A percentile compares a stretch with the other conserved stretches of the same genome.
These are phyloP conservation scores for Atta cephalotes DNA, from an alignment of 1,140 invertebrate species.

Conservation along the genomic window DNA sequence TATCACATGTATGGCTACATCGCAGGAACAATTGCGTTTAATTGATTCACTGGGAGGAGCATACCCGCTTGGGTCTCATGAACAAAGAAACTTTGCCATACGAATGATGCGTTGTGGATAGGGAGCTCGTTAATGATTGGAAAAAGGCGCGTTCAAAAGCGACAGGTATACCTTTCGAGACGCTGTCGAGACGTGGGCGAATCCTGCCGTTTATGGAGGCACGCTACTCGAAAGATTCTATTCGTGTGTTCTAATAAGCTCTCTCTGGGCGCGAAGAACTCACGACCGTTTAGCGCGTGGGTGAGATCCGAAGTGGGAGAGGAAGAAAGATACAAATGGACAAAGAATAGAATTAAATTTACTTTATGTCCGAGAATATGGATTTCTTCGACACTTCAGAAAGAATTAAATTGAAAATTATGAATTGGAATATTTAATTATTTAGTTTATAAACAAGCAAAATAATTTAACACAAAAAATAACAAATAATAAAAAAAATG, in stretches of 20 bases:
- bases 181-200: constrained; percentile 75
- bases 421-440: background rate
- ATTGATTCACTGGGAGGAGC: constrained; percentile 47
- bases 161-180: constrained; percentile 74
- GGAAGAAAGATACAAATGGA: constrained; percentile 45
- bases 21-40: constrained; percentile 48
- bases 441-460: background rate
- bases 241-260: constrained; percentile 78
- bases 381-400: background rate
- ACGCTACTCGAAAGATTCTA: constrained; percentile 69
- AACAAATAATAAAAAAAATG: background rate
- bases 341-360: constrained; percentile 27
- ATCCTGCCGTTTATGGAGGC: constrained; percentile 72
- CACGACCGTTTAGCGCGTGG: constrained; percentile 74
- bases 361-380: constrained; percentile 2
- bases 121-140: constrained; percentile 71
- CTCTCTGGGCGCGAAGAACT: constrained; percentile 62
- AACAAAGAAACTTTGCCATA: constrained; percentile 66
- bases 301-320: constrained; percentile 43
- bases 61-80: constrained; percentile 41
- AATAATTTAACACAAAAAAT: background rate
- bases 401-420: constrained; percentile 4
- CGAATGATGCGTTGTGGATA: constrained; percentile 24
- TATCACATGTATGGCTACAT: background rate
- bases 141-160: constrained; percentile 66